Evolutionary conservation across 2,888 invertebrate species (phyloP), one percentile per base, ranked within the genome.

Genomic region (Matsumyia berberina): DNA sequence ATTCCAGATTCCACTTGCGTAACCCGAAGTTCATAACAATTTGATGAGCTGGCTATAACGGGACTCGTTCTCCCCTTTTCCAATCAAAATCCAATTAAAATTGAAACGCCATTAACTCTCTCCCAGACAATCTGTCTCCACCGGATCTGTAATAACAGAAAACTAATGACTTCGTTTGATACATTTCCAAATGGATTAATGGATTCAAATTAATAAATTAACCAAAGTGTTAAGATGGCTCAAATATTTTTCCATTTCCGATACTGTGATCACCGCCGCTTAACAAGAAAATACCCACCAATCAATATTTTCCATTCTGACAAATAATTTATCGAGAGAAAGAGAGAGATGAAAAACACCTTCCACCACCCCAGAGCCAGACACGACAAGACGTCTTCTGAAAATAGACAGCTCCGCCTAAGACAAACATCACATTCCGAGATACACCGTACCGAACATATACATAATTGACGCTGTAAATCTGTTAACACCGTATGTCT

Each of bases 391-490:
- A 37, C 57, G 69, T 57, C 62, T 74, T 57, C 73, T 85, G 74
- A 80, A 85, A 85, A 85, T 85, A 85, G 85, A 85, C 64, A 79
- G 44, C 70, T 70, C 66, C 76, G 33, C 57, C 74, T 58, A 85
- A 80, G 74, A 78, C 72, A 78, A 78, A 78, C 78, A 83, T 78
- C 76, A 76, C 69, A 81, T 81, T 81, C 64, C 69, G 44, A 57
- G 42, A 80, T 69, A 67, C 51, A 53, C 29, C 64, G 15, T 60
- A 74, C 74, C 69, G 69, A 78, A 80, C 85, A 24, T 24, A 24
- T 24, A 85, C 76, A 80, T 79, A 85, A 85, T 85, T 85, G 85
- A 85, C 85, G 85, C 85, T 80, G 85, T 85, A 85, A 85, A 85
- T 85, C 85, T 85, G 85, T 85, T 85, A 80, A 80, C 85, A 85